Conservation (phyloP, 2,113 vertebrate genomes). For the Apodemus sylvaticus region DNA sequence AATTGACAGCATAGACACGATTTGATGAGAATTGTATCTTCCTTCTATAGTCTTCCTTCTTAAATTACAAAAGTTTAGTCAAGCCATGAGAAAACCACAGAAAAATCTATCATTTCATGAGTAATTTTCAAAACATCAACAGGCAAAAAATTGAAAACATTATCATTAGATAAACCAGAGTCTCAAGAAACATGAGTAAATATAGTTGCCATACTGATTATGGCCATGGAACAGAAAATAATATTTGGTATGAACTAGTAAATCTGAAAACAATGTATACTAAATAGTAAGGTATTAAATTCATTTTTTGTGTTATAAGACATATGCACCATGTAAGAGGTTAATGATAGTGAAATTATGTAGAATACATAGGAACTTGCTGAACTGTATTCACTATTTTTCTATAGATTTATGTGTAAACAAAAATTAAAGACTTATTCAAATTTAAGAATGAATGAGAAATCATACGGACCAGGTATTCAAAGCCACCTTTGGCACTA, state of each 20-base stretch:
- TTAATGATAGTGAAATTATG: background rate
- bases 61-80: background rate
- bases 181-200: background rate
- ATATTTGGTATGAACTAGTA: background rate
- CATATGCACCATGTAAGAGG: background rate
- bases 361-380: background rate
- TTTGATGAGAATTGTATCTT: background rate
- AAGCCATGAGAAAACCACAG: background rate
- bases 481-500: background rate
- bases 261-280: background rate
- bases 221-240: background rate
- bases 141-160: conserved; percentile 37
- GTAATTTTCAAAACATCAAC: background rate
- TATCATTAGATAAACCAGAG: background rate
- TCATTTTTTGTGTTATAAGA: background rate
- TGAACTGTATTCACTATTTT: conserved; percentile 23
- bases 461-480: background rate
- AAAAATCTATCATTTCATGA: background rate
- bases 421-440: background rate
- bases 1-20: background rate
- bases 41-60: background rate
- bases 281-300: background rate
- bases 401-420: background rate
- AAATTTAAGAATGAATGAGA: background rate
- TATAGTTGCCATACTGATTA: background rate